A percentile compares a stretch with the other conserved stretches of the same genome.
These are phyloP conservation scores for Neuroscelio doddi DNA, from an alignment of 2,888 invertebrate species.

Conservation along the genomic window DNA sequence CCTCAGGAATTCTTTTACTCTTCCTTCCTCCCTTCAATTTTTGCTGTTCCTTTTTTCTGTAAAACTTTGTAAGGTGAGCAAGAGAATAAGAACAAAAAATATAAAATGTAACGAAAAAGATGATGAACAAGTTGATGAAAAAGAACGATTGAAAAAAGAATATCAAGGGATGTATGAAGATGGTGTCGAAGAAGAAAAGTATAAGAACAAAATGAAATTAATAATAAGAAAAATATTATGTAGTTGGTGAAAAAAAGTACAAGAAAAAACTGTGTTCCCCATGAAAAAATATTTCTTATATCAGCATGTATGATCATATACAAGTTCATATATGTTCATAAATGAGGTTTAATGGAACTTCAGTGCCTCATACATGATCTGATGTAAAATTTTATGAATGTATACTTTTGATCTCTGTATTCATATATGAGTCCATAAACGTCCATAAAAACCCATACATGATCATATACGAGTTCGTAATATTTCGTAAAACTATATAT, in stretches of 20 bases:
- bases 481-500: no score
- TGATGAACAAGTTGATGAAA: slow-evolving; percentile 6
- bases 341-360: no score
- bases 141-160: slow-evolving; percentile 1
- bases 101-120: slow-evolving; percentile 3
- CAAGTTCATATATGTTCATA: no score
- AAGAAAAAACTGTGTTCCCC: not conserved
- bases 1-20: slow-evolving; percentile 39
- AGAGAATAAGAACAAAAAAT: not conserved
- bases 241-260: not conserved
- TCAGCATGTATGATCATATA: no score
- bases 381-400: no score
- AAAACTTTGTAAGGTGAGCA: slow-evolving; percentile 10
- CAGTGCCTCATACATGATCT: no score
- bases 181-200: not conserved
- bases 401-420: no score
- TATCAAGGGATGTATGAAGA: not conserved
- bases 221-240: not conserved
- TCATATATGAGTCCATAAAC: no score
- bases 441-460: no score
- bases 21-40: slow-evolving; percentile 27
- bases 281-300: no score
- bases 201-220: slow-evolving; percentile 4
- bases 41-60: slow-evolving; percentile 24
- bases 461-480: no score